These are phyloP conservation scores for Trichosurus vulpecula DNA, from an alignment of 2,797 vertebrate species.

Conservation along the genomic window DNA sequence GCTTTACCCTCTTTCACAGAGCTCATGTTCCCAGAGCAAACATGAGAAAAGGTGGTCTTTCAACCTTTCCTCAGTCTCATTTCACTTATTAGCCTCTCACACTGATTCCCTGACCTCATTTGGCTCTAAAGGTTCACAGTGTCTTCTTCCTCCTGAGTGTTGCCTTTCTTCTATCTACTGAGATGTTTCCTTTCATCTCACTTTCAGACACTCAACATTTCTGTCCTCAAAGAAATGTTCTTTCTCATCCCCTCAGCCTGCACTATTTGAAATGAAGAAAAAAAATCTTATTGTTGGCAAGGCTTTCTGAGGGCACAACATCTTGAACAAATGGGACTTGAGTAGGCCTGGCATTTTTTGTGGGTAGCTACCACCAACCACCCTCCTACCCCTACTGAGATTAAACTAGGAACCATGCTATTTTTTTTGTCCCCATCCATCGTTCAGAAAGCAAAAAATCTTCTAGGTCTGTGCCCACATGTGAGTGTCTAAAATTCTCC, in stretches of 20 bases:
- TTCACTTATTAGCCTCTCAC: neutral
- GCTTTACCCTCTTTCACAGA: neutral
- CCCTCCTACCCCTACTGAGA: neutral
- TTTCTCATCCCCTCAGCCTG: neutral
- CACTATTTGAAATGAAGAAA: neutral
- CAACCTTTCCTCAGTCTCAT: neutral
- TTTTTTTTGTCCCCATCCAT: conserved; percentile 8
- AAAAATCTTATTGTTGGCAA: neutral
- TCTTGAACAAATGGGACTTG: conserved; percentile 53
- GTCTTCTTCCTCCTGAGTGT: neutral
- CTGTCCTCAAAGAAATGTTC: neutral
- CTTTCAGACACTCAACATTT: conserved; percentile 44
- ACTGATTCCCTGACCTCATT: neutral
- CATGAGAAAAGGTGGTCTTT: neutral
- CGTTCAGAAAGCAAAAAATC: conserved; percentile 6
- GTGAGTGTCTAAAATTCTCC: neutral
- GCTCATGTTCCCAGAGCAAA: neutral
- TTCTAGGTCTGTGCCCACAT: neutral
- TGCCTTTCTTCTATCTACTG: neutral
- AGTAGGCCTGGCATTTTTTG: conserved; percentile 19
- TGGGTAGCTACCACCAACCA: neutral
- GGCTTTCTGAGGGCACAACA: conserved; percentile 40
- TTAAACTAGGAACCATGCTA: conserved; percentile 7
- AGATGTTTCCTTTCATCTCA: conserved; percentile 25
- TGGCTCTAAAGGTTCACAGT: neutral